Evolutionary conservation across 2,888 invertebrate species (phyloP).

Genomic region (Lacanobia oleracea): DNA sequence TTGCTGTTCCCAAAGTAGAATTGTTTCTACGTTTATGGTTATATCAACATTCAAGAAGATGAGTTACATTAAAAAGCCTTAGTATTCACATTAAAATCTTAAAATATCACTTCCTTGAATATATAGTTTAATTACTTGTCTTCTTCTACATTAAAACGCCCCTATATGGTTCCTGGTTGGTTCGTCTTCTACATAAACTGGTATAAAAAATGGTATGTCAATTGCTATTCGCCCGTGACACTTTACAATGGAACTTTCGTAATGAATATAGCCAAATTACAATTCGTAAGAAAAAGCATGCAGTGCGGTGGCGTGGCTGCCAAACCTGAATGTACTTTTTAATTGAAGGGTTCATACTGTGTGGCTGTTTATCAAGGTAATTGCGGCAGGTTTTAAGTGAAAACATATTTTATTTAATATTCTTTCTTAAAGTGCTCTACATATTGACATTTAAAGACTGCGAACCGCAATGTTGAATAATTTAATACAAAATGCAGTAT

Average conservation of each 20-base stretch:
- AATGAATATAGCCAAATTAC: constrained; percentile 80
- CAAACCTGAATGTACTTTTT: constrained; percentile 83
- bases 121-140: constrained; percentile 59
- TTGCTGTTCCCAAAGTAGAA: constrained; percentile 43
- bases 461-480: constrained; percentile 45
- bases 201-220: constrained; percentile 69
- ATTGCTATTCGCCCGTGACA: constrained; percentile 73
- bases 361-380: constrained; percentile 82
- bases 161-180: constrained; percentile 51
- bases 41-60: constrained; percentile 28
- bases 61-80: constrained; percentile 40
- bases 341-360: constrained; percentile 84
- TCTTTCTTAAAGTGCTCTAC: constrained; percentile 85
- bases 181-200: constrained; percentile 54
- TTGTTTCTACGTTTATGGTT: constrained; percentile 26
- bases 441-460: constrained; percentile 74
- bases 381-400: constrained; percentile 84
- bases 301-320: constrained; percentile 64
- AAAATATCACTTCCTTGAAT: constrained; percentile 54
- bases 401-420: constrained; percentile 83
- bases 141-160: constrained; percentile 54
- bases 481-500: constrained; percentile 53
- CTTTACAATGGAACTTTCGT: constrained; percentile 76
- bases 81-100: constrained; percentile 49
- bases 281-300: constrained; percentile 73